phyloP scores from a whole-genome alignment of 2,113 vertebrate genomes.

The Myrmecophaga tridactyla region DNA sequence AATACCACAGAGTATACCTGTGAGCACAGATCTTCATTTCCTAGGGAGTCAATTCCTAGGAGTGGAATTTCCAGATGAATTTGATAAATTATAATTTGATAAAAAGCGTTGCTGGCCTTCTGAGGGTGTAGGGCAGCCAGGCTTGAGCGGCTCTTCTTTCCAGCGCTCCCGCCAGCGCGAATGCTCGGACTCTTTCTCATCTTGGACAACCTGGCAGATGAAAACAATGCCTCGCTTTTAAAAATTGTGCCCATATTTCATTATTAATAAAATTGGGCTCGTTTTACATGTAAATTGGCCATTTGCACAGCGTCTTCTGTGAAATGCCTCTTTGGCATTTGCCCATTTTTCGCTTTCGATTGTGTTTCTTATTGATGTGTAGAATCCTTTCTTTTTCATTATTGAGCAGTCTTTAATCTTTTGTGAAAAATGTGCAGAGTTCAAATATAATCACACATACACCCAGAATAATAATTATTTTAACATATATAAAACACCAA shows the following conservation, averaged over 20 bases:
- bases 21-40: neutral
- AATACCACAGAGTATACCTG: neutral
- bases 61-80: neutral
- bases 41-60: neutral
- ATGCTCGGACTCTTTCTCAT: neutral
- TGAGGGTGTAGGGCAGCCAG: neutral
- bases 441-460: neutral
- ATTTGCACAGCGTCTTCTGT: fast-evolving
- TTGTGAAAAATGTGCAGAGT: neutral
- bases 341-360: neutral
- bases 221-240: neutral
- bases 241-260: too few relatives aligned
- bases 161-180: neutral
- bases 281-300: neutral
- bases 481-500: neutral
- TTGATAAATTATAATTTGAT: neutral
- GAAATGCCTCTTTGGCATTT: neutral
- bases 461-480: neutral
- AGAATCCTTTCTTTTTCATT: neutral
- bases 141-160: too few relatives aligned
- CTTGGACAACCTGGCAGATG: neutral
- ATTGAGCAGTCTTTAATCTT: neutral
- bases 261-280: neutral
- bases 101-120: neutral
- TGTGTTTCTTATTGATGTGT: neutral